phyloP scores from a whole-genome alignment of 2,888 invertebrate species.

The Dexiosoma caninum region DNA sequence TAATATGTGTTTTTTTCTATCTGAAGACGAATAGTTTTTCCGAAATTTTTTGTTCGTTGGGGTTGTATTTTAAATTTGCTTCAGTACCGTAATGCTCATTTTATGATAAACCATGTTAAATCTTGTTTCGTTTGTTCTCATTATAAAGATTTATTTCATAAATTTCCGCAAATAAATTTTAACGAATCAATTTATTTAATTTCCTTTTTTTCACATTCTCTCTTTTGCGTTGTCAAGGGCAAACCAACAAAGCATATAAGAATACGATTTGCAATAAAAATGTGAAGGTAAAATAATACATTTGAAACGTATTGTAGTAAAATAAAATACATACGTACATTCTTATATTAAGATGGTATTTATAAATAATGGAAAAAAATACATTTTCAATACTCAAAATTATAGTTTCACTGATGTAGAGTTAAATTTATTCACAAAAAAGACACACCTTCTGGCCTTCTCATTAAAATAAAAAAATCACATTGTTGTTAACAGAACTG shows the following conservation, averaged over 20 bases:
- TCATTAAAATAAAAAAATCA: neutral
- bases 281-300: neutral
- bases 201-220: neutral
- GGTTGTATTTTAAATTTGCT: too few species aligned
- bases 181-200: neutral
- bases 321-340: too few species aligned
- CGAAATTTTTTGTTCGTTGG: too few species aligned
- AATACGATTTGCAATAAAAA: neutral
- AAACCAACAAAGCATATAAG: neutral
- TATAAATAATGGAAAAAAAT: too few species aligned
- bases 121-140: too few species aligned
- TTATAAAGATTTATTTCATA: neutral
- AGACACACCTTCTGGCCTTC: too few species aligned
- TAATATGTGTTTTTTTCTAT: too few species aligned
- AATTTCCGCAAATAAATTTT: neutral
- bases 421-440: neutral
- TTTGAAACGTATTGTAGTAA: too few species aligned
- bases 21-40: too few species aligned
- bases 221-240: neutral
- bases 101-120: too few species aligned
- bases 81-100: neutral
- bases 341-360: too few species aligned
- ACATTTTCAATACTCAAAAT: too few species aligned
- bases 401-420: constrained; percentile 5
- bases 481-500: neutral